phyloP scores from a whole-genome alignment of 2,888 invertebrate genomes.

The Caenorhabditis virilis region DNA sequence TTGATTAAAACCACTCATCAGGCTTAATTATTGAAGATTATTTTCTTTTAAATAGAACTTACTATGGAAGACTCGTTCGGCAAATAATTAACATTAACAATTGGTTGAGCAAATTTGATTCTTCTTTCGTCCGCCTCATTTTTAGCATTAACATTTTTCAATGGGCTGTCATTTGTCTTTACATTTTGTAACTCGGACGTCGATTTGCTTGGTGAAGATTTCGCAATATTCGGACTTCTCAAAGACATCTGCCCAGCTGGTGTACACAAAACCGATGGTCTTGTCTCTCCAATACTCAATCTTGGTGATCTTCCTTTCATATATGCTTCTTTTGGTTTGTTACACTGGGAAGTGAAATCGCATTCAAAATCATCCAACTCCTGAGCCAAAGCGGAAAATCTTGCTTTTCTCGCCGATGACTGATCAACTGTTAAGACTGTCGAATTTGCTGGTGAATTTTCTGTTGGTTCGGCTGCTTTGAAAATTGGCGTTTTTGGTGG shows the following conservation, averaged over 20 bases:
- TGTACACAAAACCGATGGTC: constrained; percentile 43
- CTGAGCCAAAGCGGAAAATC: constrained; percentile 7
- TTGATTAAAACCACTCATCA: too few species aligned
- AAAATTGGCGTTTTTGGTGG: constrained; percentile 4
- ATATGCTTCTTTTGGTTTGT: constrained; percentile 46
- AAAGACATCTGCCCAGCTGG: constrained; percentile 24
- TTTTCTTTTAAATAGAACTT: background rate
- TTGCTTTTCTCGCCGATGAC: constrained; percentile 9
- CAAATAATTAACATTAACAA: constrained; percentile 32
- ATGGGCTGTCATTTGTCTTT: background rate
- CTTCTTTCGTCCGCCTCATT: constrained; percentile 15
- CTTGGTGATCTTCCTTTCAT: constrained; percentile 49
- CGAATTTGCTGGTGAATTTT: background rate
- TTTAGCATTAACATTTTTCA: too few species aligned
- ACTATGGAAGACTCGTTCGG: constrained; percentile 27
- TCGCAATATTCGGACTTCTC: constrained; percentile 14
- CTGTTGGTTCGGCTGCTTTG: constrained; percentile 3
- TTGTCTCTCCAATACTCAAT: constrained; percentile 48
- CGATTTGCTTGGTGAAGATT: background rate
- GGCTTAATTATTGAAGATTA: too few species aligned
- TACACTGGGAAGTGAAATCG: constrained; percentile 21
- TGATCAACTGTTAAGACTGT: background rate
- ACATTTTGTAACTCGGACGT: background rate
- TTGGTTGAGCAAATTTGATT: constrained; percentile 46
- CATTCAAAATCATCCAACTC: constrained; percentile 27